Conservation (phyloP, 2,888 invertebrate species). For the Hermaeophaga mercurialis region DNA sequence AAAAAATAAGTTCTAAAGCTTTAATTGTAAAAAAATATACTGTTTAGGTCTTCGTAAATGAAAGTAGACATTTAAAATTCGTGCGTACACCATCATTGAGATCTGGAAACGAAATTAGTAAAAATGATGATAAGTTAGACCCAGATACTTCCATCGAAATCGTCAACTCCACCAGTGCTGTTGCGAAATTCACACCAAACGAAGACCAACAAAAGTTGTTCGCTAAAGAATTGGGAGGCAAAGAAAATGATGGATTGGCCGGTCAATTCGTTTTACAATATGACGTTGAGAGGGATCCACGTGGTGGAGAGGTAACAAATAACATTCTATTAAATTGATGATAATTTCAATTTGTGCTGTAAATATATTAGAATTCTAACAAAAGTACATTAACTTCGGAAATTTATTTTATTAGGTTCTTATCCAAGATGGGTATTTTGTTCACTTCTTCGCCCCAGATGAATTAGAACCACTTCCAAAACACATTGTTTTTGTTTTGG, state of each 20-base stretch:
- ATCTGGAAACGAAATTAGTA: constrained; percentile 31
- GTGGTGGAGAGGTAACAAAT: constrained; percentile 68
- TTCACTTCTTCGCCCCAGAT: constrained; percentile 74
- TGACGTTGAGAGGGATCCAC: constrained; percentile 67
- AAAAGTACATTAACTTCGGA: neutral
- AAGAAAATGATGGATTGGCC: constrained; percentile 59
- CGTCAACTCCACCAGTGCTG: constrained; percentile 43
- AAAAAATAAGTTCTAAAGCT: too few species aligned
- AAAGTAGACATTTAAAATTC: constrained; percentile 63
- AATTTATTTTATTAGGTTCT: constrained; percentile 55
- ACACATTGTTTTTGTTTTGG: constrained; percentile 74
- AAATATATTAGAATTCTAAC: neutral
- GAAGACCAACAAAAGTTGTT: constrained; percentile 62
- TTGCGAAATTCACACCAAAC: constrained; percentile 64
- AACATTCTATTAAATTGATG: too few species aligned
- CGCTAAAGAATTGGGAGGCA: constrained; percentile 52
- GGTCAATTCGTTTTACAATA: constrained; percentile 74
- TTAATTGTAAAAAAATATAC: too few species aligned
- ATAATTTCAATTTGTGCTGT: constrained; percentile 54
- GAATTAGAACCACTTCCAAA: constrained; percentile 66
- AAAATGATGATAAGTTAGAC: constrained; percentile 56
- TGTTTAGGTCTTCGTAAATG: constrained; percentile 64
- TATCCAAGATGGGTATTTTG: constrained; percentile 74
- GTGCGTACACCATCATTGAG: too few species aligned
- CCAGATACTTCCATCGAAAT: constrained; percentile 47